A percentile compares a stretch with the other conserved stretches of the same genome.
These are phyloP conservation scores for Emesis castigata DNA, from an alignment of 2,888 invertebrate species.

Conservation along the genomic window DNA sequence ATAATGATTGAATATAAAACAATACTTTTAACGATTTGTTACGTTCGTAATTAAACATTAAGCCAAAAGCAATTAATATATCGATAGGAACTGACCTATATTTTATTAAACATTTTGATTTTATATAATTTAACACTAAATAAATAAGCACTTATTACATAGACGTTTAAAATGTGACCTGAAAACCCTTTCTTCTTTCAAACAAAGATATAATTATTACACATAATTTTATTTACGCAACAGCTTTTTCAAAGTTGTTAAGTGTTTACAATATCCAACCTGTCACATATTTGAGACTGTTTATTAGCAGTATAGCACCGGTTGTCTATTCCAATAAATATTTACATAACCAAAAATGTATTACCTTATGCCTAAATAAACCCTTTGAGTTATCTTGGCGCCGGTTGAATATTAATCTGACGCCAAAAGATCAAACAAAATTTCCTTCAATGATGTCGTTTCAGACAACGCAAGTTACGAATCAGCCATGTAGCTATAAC, in stretches of 20 bases:
- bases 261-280: neutral
- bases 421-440: constrained; percentile 10
- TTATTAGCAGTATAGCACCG: neutral
- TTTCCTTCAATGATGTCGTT: neutral
- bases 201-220: too few relatives aligned
- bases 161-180: too few relatives aligned
- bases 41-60: too few relatives aligned
- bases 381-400: constrained; percentile 10
- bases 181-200: too few relatives aligned
- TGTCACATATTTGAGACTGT: neutral
- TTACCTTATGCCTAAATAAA: neutral
- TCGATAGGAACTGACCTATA: too few relatives aligned
- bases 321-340: neutral
- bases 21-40: too few relatives aligned
- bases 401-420: neutral
- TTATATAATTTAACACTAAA: too few relatives aligned
- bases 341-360: neutral
- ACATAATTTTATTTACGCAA: neutral
- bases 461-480: neutral
- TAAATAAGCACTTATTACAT: too few relatives aligned
- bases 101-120: too few relatives aligned
- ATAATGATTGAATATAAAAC: too few relatives aligned
- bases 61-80: too few relatives aligned
- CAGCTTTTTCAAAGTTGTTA: neutral
- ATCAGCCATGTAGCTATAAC: neutral